Percentiles rank a stretch among this genome's conserved stretches.
These are phyloP conservation scores for Malurus splendens DNA, from an alignment of 2,797 vertebrate species.

Conservation along the genomic window DNA sequence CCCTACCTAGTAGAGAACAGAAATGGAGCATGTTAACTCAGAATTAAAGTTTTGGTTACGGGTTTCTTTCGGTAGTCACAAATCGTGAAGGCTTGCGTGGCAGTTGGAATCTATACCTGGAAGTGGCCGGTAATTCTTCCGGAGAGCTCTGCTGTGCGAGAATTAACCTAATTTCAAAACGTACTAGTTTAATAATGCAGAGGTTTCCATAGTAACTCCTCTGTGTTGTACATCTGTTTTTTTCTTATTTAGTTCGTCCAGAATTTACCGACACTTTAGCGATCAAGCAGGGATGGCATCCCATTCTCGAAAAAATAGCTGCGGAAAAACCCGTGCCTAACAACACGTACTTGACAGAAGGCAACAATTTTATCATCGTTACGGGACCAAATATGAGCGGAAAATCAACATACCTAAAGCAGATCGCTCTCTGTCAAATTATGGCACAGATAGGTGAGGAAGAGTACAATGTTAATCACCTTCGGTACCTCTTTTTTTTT, in stretches of 20 bases:
- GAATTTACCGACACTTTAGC: conserved; percentile 96
- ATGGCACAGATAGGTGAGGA: conserved; percentile 95
- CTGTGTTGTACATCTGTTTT: neutral
- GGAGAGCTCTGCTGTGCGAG: neutral
- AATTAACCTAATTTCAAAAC: neutral
- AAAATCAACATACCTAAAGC: conserved; percentile 95
- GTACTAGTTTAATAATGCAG: neutral
- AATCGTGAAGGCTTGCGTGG: neutral
- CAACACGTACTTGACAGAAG: conserved; percentile 88
- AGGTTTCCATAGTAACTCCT: neutral
- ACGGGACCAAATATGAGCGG: conserved; percentile 98
- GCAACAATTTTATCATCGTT: conserved; percentile 91
- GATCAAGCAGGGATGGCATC: conserved; percentile 92
- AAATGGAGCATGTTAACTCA: neutral
- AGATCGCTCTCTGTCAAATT: conserved; percentile 94
- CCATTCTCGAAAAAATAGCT: conserved; percentile 89
- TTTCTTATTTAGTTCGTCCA: conserved; percentile 81
- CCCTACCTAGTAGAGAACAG: neutral
- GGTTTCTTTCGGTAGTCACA: neutral
- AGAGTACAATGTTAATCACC: neutral
- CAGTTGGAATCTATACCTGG: neutral
- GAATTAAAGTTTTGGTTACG: neutral
- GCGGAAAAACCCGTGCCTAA: conserved; percentile 88
- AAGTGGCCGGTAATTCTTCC: neutral
- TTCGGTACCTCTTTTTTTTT: neutral